Evolutionary conservation across 2,888 invertebrate species (phyloP), one percentile per base, ranked within the genome.

Genomic region (Polymixis flavicincta): DNA sequence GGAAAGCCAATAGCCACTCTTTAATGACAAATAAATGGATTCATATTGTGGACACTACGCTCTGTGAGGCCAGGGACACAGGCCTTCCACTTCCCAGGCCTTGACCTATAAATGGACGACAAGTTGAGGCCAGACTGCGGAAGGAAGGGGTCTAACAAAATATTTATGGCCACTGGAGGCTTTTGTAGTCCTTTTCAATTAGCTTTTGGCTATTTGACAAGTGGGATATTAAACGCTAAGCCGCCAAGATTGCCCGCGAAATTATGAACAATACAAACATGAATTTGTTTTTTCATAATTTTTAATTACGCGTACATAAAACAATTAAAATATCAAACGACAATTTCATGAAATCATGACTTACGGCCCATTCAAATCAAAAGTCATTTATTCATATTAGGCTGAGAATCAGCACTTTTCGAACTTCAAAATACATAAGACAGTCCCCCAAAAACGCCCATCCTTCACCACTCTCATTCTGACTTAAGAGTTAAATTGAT

Each of bases 71-170:
- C 86, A 83, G 85, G 86, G 86, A 86, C 83, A 80, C 55, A 72
- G 78, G 76, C 77, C 84, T 83, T 65, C 54, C 65, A 63, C 63
- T 81, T 78, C 57, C 64, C 64, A 81, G 60, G 67, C 86, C 86
- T 86, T 86, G 86, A 82, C 86, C 81, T 80, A 86, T 76, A 78
- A 84, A 85, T 73, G 59, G 55, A 50, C 57, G 63, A 69, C 74
- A 70, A 66, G 61, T 59, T 69, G 64, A 83, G 76, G 82, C 74
- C 81, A 83, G 61, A 85, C 70, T 73, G 70, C 77, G 80, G 76
- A 83, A 82, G 78, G 66, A 75, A 74, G 22, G 80, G 64, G 69
- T 45, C 42, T 57, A 64, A 73, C 32, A 70, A 65, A 71, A 82
- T 82, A 79, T 85, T 74, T 73, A 74, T 71, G 76, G 63, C 64